Base-by-base conservation (phyloP, 2,888 invertebrate genomes). In the Spodoptera picta region DNA sequence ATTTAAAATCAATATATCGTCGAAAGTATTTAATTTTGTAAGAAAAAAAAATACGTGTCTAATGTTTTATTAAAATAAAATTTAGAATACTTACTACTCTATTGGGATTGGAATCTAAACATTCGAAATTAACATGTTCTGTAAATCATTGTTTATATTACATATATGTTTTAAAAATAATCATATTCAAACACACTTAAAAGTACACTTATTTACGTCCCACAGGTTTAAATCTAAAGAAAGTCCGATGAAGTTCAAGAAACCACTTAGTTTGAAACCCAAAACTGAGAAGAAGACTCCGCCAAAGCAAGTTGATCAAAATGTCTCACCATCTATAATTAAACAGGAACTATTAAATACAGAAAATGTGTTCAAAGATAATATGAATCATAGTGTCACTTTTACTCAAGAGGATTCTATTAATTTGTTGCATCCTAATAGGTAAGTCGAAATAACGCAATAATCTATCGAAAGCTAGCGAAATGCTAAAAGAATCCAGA, bases 181-280 rank as follows among this genome's bases (percentile, higher is more conserved):
- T 19, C 19, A 19, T 19, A 19, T 19, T 1, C 19, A 19, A 19
- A 1, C 1, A 19, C 19, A 19, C 19, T 19, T 19, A 19, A 19
- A 19, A 19, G 19, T 1, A 19, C 2, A 19, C 19, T 19, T 19
- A 19, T 19, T 19, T 36, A 5, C 36, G 0, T 36, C 9, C 73
- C 79, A 48, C 80, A 91, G 91, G 44, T 83, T 81, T 42, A 91
- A 87, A 78, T 75, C 80, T 1, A 87, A 81, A 56, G 79, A 82
- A 1, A 91, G 86, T 62, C 88, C 88, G 19, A 80, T 75, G 43
- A 90, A 89, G 61, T 88, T 86, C 55, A 91, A 87, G 64, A 90
- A 83, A 44, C 85, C 85, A 4, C 79, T 86, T 0, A 83, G 86
- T n/a, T 67, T 87, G 12, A 87, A 83, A 66, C 47, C 54, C 0